Evolutionary conservation across 2,888 invertebrate genomes (phyloP), one percentile per base, ranked within the genome.

Genomic region (Lepidocyrtinus sp.): DNA sequence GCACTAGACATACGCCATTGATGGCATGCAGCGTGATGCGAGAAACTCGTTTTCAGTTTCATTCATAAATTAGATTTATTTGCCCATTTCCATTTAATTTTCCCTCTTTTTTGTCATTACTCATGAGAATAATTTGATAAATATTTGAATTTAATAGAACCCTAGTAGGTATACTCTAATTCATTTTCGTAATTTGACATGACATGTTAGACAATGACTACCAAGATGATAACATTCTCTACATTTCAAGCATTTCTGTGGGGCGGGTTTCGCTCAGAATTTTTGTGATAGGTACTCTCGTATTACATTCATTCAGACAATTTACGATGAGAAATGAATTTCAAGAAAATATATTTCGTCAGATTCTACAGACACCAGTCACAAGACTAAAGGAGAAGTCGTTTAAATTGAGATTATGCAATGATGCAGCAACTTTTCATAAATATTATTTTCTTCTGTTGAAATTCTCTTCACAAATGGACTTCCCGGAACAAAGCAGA

Each of bases 41-140:
- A 12, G 15, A 12, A 50, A 50, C 2, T 12, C 15, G 2, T 2
- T 50, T 50, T 50, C 36, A 7, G 36, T 73, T 69, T 79, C 73
- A 55, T 79, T 79, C 78, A 79, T 73, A 73, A 79, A 69, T 79
- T 73, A 68, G 78, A 79, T 79, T 79, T 79, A 79, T 79, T 79
- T 69, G 61, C 17, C 45, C 65, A 70, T 62, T 25, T 69, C 24
- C 55, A 45, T 79, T 79, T 69, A n/a, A 50, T n/a, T n/a, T n/a
- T n/a, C n/a, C n/a, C n/a, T n/a, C 36, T 5, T 36, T 36, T 50
- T 50, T 50, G 2, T 12, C 50, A 12, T 50, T 73, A 26, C 36
- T 24, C 67, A 62, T 64, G 25, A 79, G 1, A 50, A 50, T 50
- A 50, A 61, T 79, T 73, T 79, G 69, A 69, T 69, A 50, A 50